These are phyloP conservation scores for Anthopleura xanthogrammica DNA, from an alignment of 92 coral and sea anemone species.

Conservation along the genomic window DNA sequence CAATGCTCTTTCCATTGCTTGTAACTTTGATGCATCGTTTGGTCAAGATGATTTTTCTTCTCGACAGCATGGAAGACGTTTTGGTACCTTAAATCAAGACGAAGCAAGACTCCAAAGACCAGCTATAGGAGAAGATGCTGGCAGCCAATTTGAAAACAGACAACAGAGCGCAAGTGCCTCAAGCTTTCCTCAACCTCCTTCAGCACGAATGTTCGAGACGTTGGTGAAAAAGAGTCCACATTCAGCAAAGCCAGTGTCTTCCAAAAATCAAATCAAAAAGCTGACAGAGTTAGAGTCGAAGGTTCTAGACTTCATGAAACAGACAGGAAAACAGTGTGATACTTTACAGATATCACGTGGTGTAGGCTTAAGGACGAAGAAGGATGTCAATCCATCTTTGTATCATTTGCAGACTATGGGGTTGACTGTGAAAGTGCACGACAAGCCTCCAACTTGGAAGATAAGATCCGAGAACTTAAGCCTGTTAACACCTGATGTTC, in stretches of 20 bases:
- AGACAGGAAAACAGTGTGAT: constrained; percentile 61
- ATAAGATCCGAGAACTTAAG: constrained; percentile 36
- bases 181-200: constrained; percentile 71
- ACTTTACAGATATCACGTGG: constrained; percentile 60
- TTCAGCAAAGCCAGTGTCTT: constrained; percentile 32
- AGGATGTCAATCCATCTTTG: constrained; percentile 79
- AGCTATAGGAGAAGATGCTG: background rate
- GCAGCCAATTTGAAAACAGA: background rate
- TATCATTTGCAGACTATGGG: constrained; percentile 75
- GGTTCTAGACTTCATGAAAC: constrained; percentile 63
- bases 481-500: background rate
- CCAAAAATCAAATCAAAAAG: constrained; percentile 21
- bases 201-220: constrained; percentile 53
- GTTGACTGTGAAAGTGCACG: constrained; percentile 74
- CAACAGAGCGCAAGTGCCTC: background rate
- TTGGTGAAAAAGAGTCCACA: constrained; percentile 61
- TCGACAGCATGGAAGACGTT: background rate
- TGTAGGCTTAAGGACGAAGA: constrained; percentile 69
- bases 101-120: background rate
- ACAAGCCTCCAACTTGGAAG: constrained; percentile 93
- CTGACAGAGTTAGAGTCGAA: constrained; percentile 47
- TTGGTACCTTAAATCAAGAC: background rate
- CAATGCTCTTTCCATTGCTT: background rate
- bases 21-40: background rate
- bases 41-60: background rate